A percentile compares a stretch with the other conserved stretches of the same genome.
phyloP scores from a whole-genome alignment of 2,113 vertebrate species.

The Notechis scutatus region DNA sequence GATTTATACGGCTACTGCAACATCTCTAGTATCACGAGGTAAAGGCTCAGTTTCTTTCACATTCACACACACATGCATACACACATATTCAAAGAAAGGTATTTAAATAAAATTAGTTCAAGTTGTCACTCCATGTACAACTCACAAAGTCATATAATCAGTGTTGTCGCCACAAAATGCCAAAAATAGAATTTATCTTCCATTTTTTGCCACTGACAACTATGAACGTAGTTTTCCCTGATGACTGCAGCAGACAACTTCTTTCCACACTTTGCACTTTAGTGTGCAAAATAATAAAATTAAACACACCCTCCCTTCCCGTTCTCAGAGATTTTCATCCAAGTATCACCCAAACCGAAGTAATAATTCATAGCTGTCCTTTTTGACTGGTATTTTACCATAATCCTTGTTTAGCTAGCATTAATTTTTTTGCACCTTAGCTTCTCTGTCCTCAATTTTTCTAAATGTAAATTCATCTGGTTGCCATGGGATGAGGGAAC shows the following conservation, averaged over 20 bases:
- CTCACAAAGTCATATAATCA: neutral
- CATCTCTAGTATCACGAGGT: neutral
- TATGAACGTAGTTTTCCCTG: neutral
- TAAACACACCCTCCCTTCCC: neutral
- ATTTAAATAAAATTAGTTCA: neutral
- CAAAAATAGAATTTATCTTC: neutral
- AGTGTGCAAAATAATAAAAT: neutral
- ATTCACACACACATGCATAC: too few species aligned
- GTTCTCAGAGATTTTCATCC: neutral
- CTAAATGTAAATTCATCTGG: neutral
- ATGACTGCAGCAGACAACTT: neutral
- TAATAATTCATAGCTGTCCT: neutral
- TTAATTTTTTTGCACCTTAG: neutral
- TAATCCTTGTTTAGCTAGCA: neutral
- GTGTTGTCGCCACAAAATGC: neutral
- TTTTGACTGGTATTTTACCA: neutral
- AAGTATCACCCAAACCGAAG: neutral
- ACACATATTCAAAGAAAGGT: neutral
- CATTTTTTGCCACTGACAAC: neutral
- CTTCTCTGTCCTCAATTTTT: neutral
- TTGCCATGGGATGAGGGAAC: neutral
- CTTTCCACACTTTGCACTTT: neutral
- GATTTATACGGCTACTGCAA: neutral
- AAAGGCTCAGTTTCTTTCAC: neutral
- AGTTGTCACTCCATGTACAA: neutral